Base-by-base conservation (phyloP, 2,797 vertebrate species). In the Oryzias sinensis region DNA sequence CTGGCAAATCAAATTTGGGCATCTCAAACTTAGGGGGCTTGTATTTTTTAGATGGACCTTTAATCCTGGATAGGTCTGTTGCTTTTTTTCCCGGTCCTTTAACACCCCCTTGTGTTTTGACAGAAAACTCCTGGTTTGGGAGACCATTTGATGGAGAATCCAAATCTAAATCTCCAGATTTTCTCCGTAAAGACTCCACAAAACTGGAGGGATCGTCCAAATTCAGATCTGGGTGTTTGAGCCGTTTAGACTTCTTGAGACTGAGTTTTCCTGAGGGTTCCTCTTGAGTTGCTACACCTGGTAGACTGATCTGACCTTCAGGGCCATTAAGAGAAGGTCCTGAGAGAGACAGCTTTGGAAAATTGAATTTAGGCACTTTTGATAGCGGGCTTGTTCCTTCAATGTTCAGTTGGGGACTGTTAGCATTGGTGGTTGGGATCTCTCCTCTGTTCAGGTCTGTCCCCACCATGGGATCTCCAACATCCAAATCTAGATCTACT, bases 1-100 rank as follows among this genome's bases (percentile, higher is more conserved):
- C 14, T 70, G 70, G 82, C 25, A 83, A 65, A 59, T 56, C 69
- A 79, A 84, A 87, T 33, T 65, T 78, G 0, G 89, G 85, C 84
- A 88, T 87, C 41, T 49, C 56, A 56, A 89, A 87, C 0, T 62
- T 81, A 6, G 87, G 85, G 44, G 80, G 18, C 18, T 81, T 82
- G 49, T 76, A 81, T 53, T 85, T 80, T 46, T 50, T 65, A 62
- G 76, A 49, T 25, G 47, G 59, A 17, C 53, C 22, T 53, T 80
- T 67, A 16, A 78, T 45, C 50, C 37, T 47, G 1, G 53, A 48
- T 45, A 77, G 49, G 18, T 64, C 55, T 22, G 48, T 46, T 49
- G 53, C 61, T 59, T 76, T 77, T 71, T 14, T 49, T 6, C 56
- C 70, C 58, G 41, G 70, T 29, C 56, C 53, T 70, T 82, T 58